A percentile compares a stretch with the other conserved stretches of the same genome.
Conservation (phyloP, 2,113 vertebrate genomes). For the Vulpes vulpes region DNA sequence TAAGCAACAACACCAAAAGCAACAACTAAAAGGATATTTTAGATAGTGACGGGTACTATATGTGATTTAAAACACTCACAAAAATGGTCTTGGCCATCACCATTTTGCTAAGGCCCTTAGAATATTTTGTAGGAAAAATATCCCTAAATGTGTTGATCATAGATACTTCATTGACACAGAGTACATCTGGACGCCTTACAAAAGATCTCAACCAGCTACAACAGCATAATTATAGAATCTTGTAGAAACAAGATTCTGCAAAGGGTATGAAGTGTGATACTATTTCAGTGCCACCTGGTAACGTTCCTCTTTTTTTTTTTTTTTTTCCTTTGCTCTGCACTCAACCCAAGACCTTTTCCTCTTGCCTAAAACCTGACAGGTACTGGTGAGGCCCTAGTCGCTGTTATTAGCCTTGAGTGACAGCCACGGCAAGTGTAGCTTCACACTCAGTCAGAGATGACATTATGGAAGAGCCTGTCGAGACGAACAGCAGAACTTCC, state of each 20-base stretch:
- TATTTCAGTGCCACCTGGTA: not conserved
- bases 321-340: not conserved
- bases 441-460: not conserved
- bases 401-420: not conserved
- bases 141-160: not conserved
- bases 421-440: not conserved
- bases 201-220: not conserved
- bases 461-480: not conserved
- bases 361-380: not conserved
- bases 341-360: conserved; percentile 1
- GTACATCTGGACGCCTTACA: not conserved
- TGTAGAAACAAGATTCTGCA: not conserved
- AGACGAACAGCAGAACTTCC: not conserved
- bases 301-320: not conserved
- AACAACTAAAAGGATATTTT: not conserved
- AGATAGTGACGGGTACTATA: not conserved
- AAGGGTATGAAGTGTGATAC: not conserved
- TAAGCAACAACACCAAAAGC: not conserved
- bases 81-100: not conserved
- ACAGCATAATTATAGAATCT: not conserved
- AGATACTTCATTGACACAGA: not conserved
- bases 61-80: not conserved
- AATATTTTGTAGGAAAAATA: conserved; percentile 24
- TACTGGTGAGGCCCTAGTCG: not conserved
- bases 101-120: not conserved